Evolutionary conservation across 2,797 vertebrate genomes (phyloP).

Genomic region (Malurus splendens): DNA sequence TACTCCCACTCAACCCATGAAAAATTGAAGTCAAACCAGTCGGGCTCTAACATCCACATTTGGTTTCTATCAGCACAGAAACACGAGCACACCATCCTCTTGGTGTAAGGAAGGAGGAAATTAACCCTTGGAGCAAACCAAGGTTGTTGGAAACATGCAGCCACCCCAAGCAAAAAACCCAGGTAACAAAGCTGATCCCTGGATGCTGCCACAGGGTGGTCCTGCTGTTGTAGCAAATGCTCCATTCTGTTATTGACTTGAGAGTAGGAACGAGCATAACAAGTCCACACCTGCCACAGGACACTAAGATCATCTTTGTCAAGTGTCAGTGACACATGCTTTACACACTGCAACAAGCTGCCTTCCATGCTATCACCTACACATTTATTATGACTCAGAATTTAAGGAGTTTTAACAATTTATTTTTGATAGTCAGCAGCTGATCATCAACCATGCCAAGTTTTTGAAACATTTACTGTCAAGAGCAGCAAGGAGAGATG

Average conservation of each 20-base stretch:
- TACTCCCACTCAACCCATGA: slow-evolving; percentile 46
- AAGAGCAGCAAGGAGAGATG: neutral
- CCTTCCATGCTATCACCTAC: neutral
- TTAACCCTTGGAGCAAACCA: neutral
- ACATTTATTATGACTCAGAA: slow-evolving; percentile 15
- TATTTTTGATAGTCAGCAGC: slow-evolving; percentile 4
- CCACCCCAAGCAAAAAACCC: neutral
- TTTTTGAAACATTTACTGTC: slow-evolving; percentile 3
- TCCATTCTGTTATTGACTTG: neutral
- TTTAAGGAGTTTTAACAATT: neutral
- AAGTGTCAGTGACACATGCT: neutral
- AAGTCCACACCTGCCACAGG: neutral
- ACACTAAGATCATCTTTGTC: neutral
- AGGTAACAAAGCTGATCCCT: neutral
- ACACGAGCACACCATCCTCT: neutral
- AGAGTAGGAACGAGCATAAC: neutral
- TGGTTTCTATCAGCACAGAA: neutral
- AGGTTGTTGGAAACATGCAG: neutral
- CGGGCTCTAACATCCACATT: neutral
- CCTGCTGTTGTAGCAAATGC: neutral
- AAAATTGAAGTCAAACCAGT: slow-evolving; percentile 51
- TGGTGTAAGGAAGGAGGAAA: neutral
- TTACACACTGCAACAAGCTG: neutral
- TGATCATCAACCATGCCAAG: neutral
- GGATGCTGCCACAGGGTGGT: neutral